Evolutionary conservation across 2,113 vertebrate species (phyloP), one percentile per base, ranked within the genome.

Genomic region (Microcebus tavaratra): DNA sequence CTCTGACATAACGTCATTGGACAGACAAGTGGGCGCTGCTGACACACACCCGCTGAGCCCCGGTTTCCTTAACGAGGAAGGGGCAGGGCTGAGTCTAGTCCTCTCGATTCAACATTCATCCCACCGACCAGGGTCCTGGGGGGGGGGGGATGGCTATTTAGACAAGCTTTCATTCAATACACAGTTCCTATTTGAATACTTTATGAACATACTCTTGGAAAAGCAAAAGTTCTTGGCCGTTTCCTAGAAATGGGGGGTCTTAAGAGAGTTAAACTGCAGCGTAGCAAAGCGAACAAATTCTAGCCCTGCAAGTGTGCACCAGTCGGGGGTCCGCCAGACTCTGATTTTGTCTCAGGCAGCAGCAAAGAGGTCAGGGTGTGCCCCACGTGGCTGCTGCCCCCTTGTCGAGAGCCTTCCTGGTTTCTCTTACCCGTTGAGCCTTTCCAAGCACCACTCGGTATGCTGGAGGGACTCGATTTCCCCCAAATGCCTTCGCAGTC

Each of bases 231-330:
- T 81, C 87, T 39, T 14, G 1, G 91, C 31, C 0, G 13, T 70
- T 65, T 93, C 65, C 78, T 48, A 31, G 68, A 67, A 73, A n/a
- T 3, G 27, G 55, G 50, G 27, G 27, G 14, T 9, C 76, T 68
- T 53, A 9, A 21, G 42, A 67, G 12, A 78, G 36, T 34, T 27
- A 42, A 21, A 15, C 29, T 6, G 4, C 25, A 73, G 65, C 63
- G 12, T 13, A 3, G 45, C 45, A 50, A 57, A 3, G 14, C 42
- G 29, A 50, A 57, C 18, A 18, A 9, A 42, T 0, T 4, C 2
- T 39, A 68, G 45, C 4, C 23, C 25, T 13, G 17, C 13, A 23
- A 21, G 0, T 3, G 17, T 0, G 7, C 0, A 1, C 39, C 5
- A 0, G 21, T 6, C 1, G 63, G 15, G 34, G 31, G 29, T 34